A percentile compares a stretch with the other conserved stretches of the same genome.
These are phyloP conservation scores for Helostoma temminkii DNA, from an alignment of 2,797 vertebrate genomes.

Conservation along the genomic window DNA sequence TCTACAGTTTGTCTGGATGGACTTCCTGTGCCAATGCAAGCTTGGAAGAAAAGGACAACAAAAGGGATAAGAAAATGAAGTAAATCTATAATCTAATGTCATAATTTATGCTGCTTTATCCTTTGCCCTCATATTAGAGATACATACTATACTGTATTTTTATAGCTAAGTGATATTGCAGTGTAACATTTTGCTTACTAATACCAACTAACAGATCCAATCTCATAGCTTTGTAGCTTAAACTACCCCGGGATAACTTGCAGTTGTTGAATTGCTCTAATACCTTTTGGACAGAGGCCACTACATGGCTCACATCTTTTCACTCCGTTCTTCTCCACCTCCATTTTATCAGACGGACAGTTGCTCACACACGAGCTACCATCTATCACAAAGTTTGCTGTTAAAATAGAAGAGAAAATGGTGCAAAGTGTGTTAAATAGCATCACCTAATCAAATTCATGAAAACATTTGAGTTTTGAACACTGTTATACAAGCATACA, in stretches of 20 bases:
- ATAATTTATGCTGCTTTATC: neutral
- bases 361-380: constrained; percentile 93
- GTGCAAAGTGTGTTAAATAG: neutral
- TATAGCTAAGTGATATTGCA: neutral
- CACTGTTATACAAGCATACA: neutral
- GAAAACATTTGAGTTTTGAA: neutral
- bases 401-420: neutral
- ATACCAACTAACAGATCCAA: neutral
- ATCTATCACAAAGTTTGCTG: constrained; percentile 94
- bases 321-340: constrained; percentile 91
- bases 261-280: neutral
- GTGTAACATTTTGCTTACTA: neutral
- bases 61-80: neutral
- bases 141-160: neutral
- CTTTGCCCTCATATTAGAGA: neutral
- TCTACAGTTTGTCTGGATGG: constrained; percentile 88
- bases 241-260: neutral
- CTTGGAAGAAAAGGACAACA: constrained; percentile 70
- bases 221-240: neutral
- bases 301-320: constrained; percentile 92
- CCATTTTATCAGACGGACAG: constrained; percentile 93
- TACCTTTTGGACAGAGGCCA: constrained; percentile 95
- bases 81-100: too few species aligned
- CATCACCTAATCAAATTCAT: neutral
- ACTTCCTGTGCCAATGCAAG: constrained; percentile 88